Evolutionary conservation across 2,888 invertebrate species (phyloP), one percentile per base, ranked within the genome.

Genomic region (Ptychoptera contaminata): DNA sequence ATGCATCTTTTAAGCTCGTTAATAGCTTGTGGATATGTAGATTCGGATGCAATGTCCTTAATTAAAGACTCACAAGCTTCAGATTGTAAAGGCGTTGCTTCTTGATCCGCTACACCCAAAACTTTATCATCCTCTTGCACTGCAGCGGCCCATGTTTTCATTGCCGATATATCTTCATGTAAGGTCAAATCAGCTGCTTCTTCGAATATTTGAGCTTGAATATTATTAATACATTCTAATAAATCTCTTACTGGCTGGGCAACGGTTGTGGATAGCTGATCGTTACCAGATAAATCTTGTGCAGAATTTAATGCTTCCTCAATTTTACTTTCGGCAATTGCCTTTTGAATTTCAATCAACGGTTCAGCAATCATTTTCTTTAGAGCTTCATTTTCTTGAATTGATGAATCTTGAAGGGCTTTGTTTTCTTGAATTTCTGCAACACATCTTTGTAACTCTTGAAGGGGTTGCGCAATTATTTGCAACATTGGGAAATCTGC

Each of bases 141-240:
- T 15, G 47, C 46, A 30, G 72, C 71, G 4, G 71, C 70, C 34
- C 66, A 64, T 1, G 73, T 73, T 59, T 73, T 72, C 14, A 77
- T 64, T 4, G 68, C 71, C 1, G 76, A 73, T 49, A 75, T 62
- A 52, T 74, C 73, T 50, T 72, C 71, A 42, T 74, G 65, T 8
- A 73, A 72, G 5, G 75, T 73, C 54, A 75, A 61, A 37, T 74
- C 73, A 32, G 67, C 68, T 7, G 61, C 55, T 8, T 60, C 65
- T 55, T 76, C 75, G 35, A 74, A 38, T 0, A 53, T 49, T 35
- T 62, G 55, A 0, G 50, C 42, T 42, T 62, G 56, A 1, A 59
- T 50, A 31, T 56, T 56, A 16, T 62, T 61, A 35, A 63, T 58
- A 40, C 59, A 56, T 40, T 60, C 51, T 5, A 60, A 40, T 1